Conservation (phyloP, 1,140 invertebrate genomes). For the Brachionus angularis region DNA sequence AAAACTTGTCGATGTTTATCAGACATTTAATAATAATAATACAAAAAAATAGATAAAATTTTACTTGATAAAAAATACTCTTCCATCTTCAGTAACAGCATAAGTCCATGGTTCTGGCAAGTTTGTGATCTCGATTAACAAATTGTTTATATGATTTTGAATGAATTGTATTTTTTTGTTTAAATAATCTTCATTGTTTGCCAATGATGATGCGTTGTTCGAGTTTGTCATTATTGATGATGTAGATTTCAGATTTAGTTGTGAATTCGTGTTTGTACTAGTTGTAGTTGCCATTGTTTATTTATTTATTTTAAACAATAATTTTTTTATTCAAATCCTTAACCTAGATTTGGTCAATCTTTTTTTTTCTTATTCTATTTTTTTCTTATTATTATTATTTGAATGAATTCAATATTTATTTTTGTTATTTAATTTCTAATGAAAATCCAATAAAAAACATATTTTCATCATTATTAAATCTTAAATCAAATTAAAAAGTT, state of each 20-base stretch:
- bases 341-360: no score
- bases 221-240: not conserved
- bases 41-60: conserved; percentile 36
- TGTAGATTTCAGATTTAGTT: conserved; percentile 14
- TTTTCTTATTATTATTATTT: no score
- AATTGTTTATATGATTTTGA: conserved; percentile 42
- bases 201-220: not conserved
- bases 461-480: no score
- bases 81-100: conserved; percentile 51
- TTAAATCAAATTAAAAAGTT: no score
- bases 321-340: not conserved
- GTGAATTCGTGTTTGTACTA: conserved; percentile 1
- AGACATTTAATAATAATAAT: conserved; percentile 1
- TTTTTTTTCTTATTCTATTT: no score
- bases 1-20: conserved; percentile 1
- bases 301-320: not conserved
- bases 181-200: conserved; percentile 27
- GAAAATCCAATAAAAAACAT: no score
- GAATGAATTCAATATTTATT: no score
- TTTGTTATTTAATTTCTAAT: no score
- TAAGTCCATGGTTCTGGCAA: conserved; percentile 49
- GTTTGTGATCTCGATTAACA: conserved; percentile 35
- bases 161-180: conserved; percentile 42
- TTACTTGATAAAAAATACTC: conserved; percentile 55
- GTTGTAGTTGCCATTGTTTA: not conserved